These are phyloP conservation scores for Drosophila athabasca DNA, from an alignment of 1,140 invertebrate species.

Conservation along the genomic window DNA sequence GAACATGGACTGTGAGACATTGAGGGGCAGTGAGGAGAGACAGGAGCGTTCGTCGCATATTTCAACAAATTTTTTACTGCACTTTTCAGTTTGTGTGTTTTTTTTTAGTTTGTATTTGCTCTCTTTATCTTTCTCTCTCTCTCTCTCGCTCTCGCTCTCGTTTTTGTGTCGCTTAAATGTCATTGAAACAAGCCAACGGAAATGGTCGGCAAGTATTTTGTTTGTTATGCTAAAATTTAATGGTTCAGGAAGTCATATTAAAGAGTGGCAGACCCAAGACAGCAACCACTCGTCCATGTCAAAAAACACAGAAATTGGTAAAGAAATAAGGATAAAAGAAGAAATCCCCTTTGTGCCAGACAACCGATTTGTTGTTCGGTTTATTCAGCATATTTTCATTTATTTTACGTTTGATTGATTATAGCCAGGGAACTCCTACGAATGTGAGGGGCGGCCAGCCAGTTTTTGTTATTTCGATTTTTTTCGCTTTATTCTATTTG, in stretches of 20 bases:
- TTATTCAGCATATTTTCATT: slow-evolving; percentile 66
- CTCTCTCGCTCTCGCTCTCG: neutral
- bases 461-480: slow-evolving; percentile 34
- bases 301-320: slow-evolving; percentile 19
- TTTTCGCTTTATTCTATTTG: slow-evolving; percentile 6
- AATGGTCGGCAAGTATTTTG: slow-evolving; percentile 78
- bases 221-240: slow-evolving; percentile 82
- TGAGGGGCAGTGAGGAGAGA: slow-evolving; percentile 8
- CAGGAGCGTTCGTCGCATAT: slow-evolving; percentile 48
- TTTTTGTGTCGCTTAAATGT: slow-evolving; percentile 62
- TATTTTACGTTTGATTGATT: slow-evolving; percentile 79
- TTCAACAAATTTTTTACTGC: slow-evolving; percentile 74
- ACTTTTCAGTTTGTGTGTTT: slow-evolving; percentile 58
- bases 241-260: slow-evolving; percentile 75
- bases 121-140: neutral
- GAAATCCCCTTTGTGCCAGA: slow-evolving; percentile 11
- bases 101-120: slow-evolving; percentile 2
- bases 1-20: slow-evolving; percentile 4
- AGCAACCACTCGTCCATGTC: too few species aligned
- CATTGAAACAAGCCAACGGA: slow-evolving; percentile 75
- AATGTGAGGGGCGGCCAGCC: neutral
- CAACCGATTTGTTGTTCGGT: slow-evolving; percentile 47
- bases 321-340: slow-evolving; percentile 19
- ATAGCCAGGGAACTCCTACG: slow-evolving; percentile 42
- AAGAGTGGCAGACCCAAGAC: slow-evolving; percentile 44